Evolutionary conservation across 2,113 vertebrate genomes (phyloP).

Genomic region (Syngnathus typhle): DNA sequence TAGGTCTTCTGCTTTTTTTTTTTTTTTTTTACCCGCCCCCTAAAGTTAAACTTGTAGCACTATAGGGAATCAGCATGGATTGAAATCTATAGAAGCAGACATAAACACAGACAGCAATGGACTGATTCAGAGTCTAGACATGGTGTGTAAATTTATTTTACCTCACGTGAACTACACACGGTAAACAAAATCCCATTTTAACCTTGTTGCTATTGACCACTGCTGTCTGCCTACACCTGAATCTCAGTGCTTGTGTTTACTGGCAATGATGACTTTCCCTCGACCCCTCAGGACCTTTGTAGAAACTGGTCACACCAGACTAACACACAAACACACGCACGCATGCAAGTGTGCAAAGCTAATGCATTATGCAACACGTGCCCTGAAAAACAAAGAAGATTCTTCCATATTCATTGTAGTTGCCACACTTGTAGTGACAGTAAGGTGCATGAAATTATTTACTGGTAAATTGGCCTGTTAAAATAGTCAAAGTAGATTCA

Average conservation of each 20-base stretch:
- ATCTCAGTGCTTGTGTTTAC: background rate
- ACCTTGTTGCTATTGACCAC: conserved; percentile 13
- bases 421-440: background rate
- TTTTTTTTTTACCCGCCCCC: too few relatives aligned
- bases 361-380: background rate
- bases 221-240: background rate
- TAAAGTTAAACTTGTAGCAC: background rate
- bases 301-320: background rate
- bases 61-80: background rate
- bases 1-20: too few relatives aligned
- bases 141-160: conserved; percentile 13
- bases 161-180: conserved; percentile 25
- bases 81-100: background rate
- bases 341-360: background rate
- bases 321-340: background rate
- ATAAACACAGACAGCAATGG: background rate
- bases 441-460: background rate
- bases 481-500: background rate
- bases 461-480: background rate
- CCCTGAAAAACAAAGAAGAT: background rate
- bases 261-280: background rate
- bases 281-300: background rate
- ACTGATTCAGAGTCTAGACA: background rate
- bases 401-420: background rate
- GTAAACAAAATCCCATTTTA: conserved; percentile 51